These are phyloP conservation scores for Euglossa dilemma DNA, from an alignment of 1,140 invertebrate genomes.

Conservation along the genomic window DNA sequence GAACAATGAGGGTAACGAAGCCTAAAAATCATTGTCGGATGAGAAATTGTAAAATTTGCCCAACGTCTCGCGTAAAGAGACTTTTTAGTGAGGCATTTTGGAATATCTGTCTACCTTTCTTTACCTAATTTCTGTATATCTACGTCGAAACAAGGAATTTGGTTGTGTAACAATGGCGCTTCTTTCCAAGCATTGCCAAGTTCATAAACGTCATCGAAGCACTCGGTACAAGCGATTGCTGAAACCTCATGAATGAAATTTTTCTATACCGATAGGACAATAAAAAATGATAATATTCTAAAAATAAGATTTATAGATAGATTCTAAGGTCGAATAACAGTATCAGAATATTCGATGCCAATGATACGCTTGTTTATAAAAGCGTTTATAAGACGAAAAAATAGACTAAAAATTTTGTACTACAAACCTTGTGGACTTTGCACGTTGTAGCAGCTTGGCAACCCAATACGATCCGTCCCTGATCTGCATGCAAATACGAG, in stretches of 20 bases:
- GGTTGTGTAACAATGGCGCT: conserved; percentile 31
- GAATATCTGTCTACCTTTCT: not conserved
- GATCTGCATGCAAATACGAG: conserved; percentile 66
- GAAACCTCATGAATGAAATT: not conserved
- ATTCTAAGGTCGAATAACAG: not conserved
- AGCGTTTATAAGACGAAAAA: not conserved
- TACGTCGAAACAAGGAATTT: conserved; percentile 20
- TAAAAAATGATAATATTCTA: not conserved
- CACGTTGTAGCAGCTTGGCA: conserved; percentile 52
- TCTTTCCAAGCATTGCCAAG: conserved; percentile 45
- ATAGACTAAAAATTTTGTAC: conserved; percentile 31
- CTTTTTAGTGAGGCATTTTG: not conserved
- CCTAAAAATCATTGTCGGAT: not conserved
- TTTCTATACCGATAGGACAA: not conserved
- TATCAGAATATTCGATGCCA: not conserved
- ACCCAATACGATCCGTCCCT: conserved; percentile 57
- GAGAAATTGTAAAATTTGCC: not conserved
- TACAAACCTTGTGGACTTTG: conserved; percentile 10
- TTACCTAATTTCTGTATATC: not conserved
- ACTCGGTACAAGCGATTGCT: not conserved
- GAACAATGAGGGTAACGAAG: not conserved
- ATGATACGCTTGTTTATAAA: not conserved
- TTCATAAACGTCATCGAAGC: conserved; percentile 14
- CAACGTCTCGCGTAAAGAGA: not conserved
- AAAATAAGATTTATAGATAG: not conserved